Conservation (phyloP, 92 coral and sea anemone genomes). For the Parazoanthus darwini region DNA sequence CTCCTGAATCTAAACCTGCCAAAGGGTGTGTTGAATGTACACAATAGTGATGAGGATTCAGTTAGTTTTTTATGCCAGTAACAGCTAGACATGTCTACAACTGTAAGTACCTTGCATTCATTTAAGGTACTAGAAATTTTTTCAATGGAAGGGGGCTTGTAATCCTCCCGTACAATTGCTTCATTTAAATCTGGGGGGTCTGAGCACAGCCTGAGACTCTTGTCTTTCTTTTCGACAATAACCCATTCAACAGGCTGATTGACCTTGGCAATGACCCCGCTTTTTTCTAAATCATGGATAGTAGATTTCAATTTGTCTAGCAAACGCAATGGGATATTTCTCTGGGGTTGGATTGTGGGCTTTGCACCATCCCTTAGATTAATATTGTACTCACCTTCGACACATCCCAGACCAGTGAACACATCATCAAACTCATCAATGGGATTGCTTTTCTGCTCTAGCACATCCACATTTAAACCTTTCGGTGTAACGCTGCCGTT, state of each 20-base stretch:
- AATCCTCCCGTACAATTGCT: too few relatives aligned
- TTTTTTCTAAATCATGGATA: constrained; percentile 28
- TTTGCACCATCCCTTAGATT: constrained; percentile 36
- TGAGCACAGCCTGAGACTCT: too few relatives aligned
- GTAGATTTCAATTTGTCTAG: constrained; percentile 37
- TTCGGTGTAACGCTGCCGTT: constrained; percentile 24
- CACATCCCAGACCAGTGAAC: constrained; percentile 51
- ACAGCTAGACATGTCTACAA: constrained; percentile 51
- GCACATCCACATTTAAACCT: constrained; percentile 33
- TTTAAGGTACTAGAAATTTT: constrained; percentile 37
- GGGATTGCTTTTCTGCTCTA: constrained; percentile 8
- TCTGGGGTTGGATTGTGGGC: constrained; percentile 53
- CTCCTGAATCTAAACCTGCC: constrained; percentile 47
- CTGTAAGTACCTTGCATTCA: neutral
- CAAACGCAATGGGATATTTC: constrained; percentile 45
- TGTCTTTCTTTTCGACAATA: constrained; percentile 16
- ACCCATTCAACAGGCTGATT: constrained; percentile 40
- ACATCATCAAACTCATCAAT: constrained; percentile 48
- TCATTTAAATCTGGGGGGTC: too few relatives aligned
- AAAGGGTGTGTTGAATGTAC: constrained; percentile 50
- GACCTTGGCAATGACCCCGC: constrained; percentile 34
- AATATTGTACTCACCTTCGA: constrained; percentile 41
- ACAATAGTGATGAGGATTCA: constrained; percentile 37
- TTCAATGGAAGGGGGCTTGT: constrained; percentile 26
- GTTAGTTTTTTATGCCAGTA: constrained; percentile 56